phyloP scores from a whole-genome alignment of 2,888 invertebrate genomes.

The Plebejus anna region DNA sequence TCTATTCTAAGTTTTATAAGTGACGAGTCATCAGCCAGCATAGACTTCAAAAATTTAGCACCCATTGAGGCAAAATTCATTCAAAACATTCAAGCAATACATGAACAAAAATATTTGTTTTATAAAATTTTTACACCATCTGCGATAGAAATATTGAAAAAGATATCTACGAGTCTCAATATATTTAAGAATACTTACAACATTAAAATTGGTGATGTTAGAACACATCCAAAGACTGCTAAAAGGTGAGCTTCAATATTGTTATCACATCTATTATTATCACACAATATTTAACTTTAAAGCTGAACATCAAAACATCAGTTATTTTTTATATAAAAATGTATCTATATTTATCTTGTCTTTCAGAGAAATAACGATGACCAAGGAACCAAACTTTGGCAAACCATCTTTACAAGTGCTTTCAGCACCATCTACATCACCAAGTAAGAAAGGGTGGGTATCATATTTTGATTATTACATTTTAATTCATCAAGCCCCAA shows the following conservation, averaged over 20 bases:
- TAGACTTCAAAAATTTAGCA: conserved; percentile 40
- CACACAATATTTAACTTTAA: no score
- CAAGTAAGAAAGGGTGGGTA: neutral
- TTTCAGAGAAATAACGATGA: conserved; percentile 37
- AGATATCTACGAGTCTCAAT: conserved; percentile 33
- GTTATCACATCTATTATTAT: neutral
- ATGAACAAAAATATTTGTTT: conserved; percentile 31
- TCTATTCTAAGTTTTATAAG: conserved; percentile 41
- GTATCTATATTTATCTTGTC: neutral
- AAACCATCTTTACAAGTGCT: neutral
- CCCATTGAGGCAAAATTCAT: conserved; percentile 38
- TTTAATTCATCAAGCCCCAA: no score
- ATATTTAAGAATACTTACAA: conserved; percentile 31
- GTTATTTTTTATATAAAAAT: no score
- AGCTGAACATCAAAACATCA: no score
- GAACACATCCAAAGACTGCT: conserved; percentile 29
- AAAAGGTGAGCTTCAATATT: conserved; percentile 32
- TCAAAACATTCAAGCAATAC: conserved; percentile 35
- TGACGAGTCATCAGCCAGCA: conserved; percentile 37
- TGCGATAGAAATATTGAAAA: conserved; percentile 33
- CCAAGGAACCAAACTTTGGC: conserved; percentile 35
- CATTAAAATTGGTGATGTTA: conserved; percentile 32
- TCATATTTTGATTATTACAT: neutral
- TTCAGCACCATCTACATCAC: neutral
- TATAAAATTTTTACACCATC: conserved; percentile 35